phyloP scores from a whole-genome alignment of 2,113 vertebrate species.

The Microcebus murinus region DNA sequence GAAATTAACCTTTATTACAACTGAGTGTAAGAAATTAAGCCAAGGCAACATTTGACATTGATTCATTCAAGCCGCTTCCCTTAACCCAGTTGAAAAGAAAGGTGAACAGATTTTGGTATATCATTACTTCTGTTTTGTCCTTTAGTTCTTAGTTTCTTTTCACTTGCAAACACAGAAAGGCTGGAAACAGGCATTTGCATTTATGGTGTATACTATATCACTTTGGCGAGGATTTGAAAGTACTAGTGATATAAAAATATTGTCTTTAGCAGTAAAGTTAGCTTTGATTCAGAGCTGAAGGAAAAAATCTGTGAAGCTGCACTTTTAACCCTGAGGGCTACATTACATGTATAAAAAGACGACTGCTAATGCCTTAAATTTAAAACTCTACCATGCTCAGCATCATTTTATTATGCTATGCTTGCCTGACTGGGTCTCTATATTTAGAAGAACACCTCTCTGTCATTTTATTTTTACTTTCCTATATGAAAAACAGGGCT shows the following conservation, averaged over 20 bases:
- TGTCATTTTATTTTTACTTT: slow-evolving; percentile 48
- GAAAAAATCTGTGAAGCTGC: background rate
- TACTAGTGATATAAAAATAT: slow-evolving; percentile 52
- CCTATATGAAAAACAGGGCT: slow-evolving; percentile 1
- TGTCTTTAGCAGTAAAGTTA: slow-evolving; percentile 26
- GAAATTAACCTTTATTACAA: slow-evolving; percentile 8
- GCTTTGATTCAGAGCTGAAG: slow-evolving; percentile 50
- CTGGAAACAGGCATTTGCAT: slow-evolving; percentile 30
- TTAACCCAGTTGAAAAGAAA: background rate
- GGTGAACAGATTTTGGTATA: background rate
- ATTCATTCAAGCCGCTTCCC: background rate
- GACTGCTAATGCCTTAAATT: background rate
- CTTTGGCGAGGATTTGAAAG: slow-evolving; percentile 30
- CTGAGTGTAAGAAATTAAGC: background rate
- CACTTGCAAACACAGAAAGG: background rate
- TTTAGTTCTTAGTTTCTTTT: background rate
- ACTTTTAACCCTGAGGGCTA: slow-evolving; percentile 33
- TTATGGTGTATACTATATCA: background rate
- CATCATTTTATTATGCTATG: background rate
- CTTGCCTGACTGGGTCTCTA: background rate
- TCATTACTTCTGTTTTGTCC: slow-evolving; percentile 7
- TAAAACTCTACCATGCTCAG: background rate
- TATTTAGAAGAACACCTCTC: slow-evolving; percentile 57
- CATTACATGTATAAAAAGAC: background rate
- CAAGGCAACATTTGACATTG: background rate